A percentile compares a stretch with the other conserved stretches of the same genome.
Evolutionary conservation across 2,888 invertebrate species (phyloP).

Genomic region (Drepanosiphum platanoidis): DNA sequence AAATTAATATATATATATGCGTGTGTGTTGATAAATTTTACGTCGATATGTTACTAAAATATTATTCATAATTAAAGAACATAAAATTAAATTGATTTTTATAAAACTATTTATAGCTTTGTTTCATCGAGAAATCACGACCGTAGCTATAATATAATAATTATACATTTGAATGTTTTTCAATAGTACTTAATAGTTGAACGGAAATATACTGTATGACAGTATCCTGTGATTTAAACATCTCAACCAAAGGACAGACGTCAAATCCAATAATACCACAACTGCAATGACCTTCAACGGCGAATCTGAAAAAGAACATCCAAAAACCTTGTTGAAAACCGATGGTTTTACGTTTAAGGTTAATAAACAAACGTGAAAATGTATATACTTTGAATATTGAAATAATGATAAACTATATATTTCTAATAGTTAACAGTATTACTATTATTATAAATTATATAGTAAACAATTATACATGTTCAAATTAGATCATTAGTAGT

Average conservation of each 20-base stretch:
- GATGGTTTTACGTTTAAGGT: constrained; percentile 12
- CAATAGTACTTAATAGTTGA: neutral
- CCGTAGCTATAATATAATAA: neutral
- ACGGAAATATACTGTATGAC: constrained; percentile 14
- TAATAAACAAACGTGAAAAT: constrained; percentile 17
- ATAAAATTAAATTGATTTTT: neutral
- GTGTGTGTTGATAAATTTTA: neutral
- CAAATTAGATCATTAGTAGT: too few relatives aligned
- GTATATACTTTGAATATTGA: neutral
- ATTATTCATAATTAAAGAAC: neutral
- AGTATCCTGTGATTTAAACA: constrained; percentile 34
- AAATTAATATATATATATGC: too few relatives aligned
- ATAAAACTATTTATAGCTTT: neutral
- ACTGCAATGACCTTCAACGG: constrained; percentile 15
- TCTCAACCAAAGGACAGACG: constrained; percentile 41
- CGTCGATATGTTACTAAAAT: neutral
- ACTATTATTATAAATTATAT: neutral
- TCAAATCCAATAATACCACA: constrained; percentile 6
- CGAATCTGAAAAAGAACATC: constrained; percentile 34
- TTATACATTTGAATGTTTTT: constrained; percentile 35
- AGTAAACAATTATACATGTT: too few relatives aligned
- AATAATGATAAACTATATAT: neutral
- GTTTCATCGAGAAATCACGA: constrained; percentile 25
- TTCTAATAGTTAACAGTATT: neutral
- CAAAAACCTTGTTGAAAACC: constrained; percentile 39